Conservation (phyloP, 2,797 vertebrate species). For the Varecia variegata region DNA sequence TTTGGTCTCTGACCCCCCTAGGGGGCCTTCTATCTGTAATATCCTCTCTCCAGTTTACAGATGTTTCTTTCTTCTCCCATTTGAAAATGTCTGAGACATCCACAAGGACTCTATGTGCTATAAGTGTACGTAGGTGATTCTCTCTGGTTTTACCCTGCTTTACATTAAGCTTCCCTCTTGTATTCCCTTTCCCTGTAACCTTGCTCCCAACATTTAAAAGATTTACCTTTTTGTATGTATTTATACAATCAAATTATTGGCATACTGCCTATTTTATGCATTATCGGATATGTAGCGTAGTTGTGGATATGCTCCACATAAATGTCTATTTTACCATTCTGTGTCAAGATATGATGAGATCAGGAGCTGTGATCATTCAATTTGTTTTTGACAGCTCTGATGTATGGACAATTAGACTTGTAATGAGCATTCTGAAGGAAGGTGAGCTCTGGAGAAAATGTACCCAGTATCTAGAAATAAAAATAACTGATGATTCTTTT, state of each 20-base stretch:
- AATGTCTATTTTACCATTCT: not conserved
- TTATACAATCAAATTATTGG: not conserved
- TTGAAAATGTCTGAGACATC: not conserved
- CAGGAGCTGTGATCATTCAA: not conserved
- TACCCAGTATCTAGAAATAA: not conserved
- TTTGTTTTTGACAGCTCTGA: not conserved
- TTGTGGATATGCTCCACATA: not conserved
- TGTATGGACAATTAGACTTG: not conserved
- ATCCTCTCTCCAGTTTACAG: not conserved
- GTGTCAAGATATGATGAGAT: not conserved
- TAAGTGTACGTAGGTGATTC: not conserved
- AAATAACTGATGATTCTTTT: conserved; percentile 41
- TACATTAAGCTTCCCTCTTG: not conserved
- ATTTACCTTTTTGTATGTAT: not conserved
- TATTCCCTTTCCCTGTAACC: not conserved
- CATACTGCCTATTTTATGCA: not conserved
- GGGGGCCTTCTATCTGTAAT: not conserved
- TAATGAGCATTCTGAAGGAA: not conserved
- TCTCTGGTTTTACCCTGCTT: not conserved
- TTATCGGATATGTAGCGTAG: not conserved
- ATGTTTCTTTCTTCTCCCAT: not conserved
- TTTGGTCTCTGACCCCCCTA: not conserved
- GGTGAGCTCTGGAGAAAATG: not conserved
- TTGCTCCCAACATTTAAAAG: not conserved
- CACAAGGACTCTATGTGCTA: not conserved